Evolutionary conservation across 2,113 vertebrate genomes (phyloP).

Genomic region (Gambusia affinis): DNA sequence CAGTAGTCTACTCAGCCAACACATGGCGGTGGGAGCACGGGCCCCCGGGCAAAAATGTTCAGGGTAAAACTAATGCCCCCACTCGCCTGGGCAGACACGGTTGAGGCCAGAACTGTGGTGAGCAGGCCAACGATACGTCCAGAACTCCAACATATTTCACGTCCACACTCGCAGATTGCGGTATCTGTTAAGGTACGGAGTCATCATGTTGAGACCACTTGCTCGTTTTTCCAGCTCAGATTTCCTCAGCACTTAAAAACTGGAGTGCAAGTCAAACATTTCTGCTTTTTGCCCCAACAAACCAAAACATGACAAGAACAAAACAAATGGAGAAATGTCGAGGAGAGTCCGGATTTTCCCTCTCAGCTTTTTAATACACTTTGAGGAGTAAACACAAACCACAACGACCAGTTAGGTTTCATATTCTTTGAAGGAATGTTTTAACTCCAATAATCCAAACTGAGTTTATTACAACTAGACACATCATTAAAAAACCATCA

Average conservation of each 20-base stretch:
- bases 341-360: neutral
- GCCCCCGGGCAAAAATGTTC: constrained; percentile 54
- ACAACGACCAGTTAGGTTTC: neutral
- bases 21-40: constrained; percentile 60
- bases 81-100: constrained; percentile 50
- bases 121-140: constrained; percentile 33
- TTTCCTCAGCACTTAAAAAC: constrained; percentile 11
- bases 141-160: constrained; percentile 43
- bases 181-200: constrained; percentile 50
- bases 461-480: neutral
- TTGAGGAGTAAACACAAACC: constrained; percentile 13
- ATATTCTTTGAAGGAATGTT: constrained; percentile 8
- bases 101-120: constrained; percentile 45
- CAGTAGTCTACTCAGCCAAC: constrained; percentile 72
- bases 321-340: constrained; percentile 6
- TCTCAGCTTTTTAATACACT: neutral
- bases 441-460: constrained; percentile 3
- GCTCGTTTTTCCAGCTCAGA: constrained; percentile 10
- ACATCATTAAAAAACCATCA: neutral
- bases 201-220: constrained; percentile 39
- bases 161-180: constrained; percentile 26
- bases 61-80: constrained; percentile 72
- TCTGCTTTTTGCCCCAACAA: neutral
- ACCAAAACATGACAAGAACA: constrained; percentile 20
- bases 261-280: neutral